phyloP scores from a whole-genome alignment of 37 sponge, comb jelly and placozoan genomes.

The Eunapius fragilis region DNA sequence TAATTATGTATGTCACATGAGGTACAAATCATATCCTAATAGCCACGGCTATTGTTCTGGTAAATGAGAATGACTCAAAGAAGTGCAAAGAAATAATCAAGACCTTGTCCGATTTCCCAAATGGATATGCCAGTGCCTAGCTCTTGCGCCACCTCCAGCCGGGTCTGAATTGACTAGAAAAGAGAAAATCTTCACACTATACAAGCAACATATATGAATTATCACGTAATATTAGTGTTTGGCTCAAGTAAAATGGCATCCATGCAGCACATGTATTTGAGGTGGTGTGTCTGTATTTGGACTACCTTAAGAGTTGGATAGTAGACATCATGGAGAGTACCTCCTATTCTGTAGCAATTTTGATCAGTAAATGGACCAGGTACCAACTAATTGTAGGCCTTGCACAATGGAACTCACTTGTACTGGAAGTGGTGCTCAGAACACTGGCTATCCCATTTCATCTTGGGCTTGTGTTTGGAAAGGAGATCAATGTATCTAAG shows the following conservation, averaged over 20 bases:
- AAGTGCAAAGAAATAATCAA: conserved; percentile 98
- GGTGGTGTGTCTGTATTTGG: not conserved
- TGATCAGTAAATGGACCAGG: not conserved
- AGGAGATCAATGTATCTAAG: conserved; percentile 83
- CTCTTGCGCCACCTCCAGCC: conserved; percentile 85
- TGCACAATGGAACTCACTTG: conserved; percentile 45
- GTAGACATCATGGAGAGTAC: not conserved
- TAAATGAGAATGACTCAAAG: conserved; percentile 34
- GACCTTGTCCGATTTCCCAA: conserved; percentile 99
- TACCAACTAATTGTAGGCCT: not conserved
- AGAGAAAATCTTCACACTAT: too few relatives aligned
- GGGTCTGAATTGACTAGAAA: conserved; percentile 79
- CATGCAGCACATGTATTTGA: too few relatives aligned
- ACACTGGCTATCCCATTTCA: conserved; percentile 89
- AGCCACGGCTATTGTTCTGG: too few relatives aligned
- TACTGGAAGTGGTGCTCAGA: conserved; percentile 90
- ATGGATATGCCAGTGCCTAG: conserved; percentile 92
- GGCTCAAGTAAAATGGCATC: too few relatives aligned
- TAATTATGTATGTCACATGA: too few relatives aligned
- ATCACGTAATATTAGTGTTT: too few relatives aligned
- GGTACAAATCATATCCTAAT: too few relatives aligned
- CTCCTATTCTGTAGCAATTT: not conserved
- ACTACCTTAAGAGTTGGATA: not conserved
- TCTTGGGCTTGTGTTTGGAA: conserved; percentile 80
- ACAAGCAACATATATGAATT: too few relatives aligned